Evolutionary conservation across 1,140 invertebrate genomes (phyloP).

Genomic region (Phocides pigmalion): DNA sequence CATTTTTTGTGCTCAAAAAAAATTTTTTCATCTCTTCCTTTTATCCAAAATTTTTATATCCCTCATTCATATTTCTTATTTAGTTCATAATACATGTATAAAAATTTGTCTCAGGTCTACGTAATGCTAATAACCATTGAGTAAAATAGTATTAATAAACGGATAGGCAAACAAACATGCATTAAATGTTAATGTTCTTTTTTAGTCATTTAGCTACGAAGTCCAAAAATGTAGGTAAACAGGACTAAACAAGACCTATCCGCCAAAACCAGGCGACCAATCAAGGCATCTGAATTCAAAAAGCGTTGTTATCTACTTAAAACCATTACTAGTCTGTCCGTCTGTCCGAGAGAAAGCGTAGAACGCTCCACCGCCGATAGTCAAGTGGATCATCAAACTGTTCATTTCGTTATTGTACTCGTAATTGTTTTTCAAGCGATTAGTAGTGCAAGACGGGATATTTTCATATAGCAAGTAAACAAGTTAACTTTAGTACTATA

Average conservation of each 20-base stretch:
- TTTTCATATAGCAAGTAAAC: too few species aligned
- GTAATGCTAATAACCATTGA: too few species aligned
- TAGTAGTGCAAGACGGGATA: background rate
- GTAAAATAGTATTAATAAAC: too few species aligned
- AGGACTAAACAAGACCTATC: background rate
- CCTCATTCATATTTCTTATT: too few species aligned
- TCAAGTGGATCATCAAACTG: conserved; percentile 37
- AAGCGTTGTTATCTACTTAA: conserved; percentile 23
- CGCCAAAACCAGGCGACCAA: background rate
- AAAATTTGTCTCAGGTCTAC: too few species aligned
- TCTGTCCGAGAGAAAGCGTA: conserved; percentile 33
- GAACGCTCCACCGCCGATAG: conserved; percentile 36
- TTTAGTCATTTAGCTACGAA: background rate
- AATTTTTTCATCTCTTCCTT: too few species aligned
- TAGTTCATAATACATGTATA: too few species aligned
- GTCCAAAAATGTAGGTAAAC: conserved; percentile 1
- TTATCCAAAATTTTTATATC: too few species aligned
- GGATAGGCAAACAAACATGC: background rate
- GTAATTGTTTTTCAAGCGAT: conserved; percentile 3
- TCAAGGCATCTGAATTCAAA: conserved; percentile 15
- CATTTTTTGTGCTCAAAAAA: too few species aligned
- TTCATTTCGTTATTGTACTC: conserved; percentile 18
- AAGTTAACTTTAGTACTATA: too few species aligned
- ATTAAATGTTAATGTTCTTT: background rate
- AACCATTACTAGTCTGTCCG: conserved; percentile 25